Conservation (phyloP, 37 sponge, comb jelly and placozoan species). For the Spongia lamella region DNA sequence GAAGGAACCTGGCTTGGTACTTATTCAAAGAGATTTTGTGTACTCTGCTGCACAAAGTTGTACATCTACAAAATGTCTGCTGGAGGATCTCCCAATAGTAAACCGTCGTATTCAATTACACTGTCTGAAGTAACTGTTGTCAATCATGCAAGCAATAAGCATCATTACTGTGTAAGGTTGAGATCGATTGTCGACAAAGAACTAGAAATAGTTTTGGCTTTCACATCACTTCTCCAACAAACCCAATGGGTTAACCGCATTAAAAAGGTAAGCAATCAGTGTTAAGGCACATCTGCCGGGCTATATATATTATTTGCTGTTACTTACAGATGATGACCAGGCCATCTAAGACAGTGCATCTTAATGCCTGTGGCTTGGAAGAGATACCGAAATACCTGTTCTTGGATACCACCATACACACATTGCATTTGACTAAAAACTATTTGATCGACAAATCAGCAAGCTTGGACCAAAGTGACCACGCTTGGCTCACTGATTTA, state of each 20-base stretch:
- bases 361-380: conserved; percentile 72
- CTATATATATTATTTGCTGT: too few relatives aligned
- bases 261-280: conserved; percentile 64
- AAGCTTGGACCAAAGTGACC: conserved; percentile 1
- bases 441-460: conserved; percentile 50
- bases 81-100: conserved; percentile 43
- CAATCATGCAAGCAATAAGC: conserved; percentile 56
- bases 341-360: conserved; percentile 25
- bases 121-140: conserved; percentile 49
- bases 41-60: conserved; percentile 76
- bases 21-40: conserved; percentile 78
- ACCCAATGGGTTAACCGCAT: conserved; percentile 75
- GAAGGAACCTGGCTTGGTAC: conserved; percentile 36
- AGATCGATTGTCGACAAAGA: background rate
- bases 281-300: too few relatives aligned
- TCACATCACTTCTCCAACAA: conserved; percentile 61
- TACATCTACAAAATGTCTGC: conserved; percentile 47
- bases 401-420: conserved; percentile 61
- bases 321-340: too few relatives aligned
- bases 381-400: conserved; percentile 77
- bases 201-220: conserved; percentile 34
- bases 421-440: conserved; percentile 74
- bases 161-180: conserved; percentile 1
- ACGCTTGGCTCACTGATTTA: conserved; percentile 80
- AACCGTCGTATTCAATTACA: conserved; percentile 48